Evolutionary conservation across 2,797 vertebrate genomes (phyloP).

Genomic region (Sebastes diploproa): DNA sequence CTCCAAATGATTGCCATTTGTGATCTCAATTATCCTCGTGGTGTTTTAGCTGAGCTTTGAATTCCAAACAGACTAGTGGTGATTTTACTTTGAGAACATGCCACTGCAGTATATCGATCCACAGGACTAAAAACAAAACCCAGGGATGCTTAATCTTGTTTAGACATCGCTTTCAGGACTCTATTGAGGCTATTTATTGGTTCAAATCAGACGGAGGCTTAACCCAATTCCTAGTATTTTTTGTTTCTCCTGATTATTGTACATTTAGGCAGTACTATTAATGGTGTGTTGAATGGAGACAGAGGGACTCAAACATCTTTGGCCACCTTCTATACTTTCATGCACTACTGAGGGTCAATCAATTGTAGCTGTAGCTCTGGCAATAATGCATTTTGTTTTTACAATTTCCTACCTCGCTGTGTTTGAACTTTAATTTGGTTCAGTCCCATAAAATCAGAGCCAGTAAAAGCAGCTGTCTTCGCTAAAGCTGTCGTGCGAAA

Average conservation of each 20-base stretch:
- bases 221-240: neutral
- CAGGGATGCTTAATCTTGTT: neutral
- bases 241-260: neutral
- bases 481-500: neutral
- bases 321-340: neutral
- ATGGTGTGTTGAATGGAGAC: neutral
- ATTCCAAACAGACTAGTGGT: neutral
- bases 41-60: constrained; percentile 6
- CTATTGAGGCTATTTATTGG: neutral
- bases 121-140: neutral
- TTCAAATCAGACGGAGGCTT: neutral
- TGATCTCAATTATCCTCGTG: constrained; percentile 17
- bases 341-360: neutral
- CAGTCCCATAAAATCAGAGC: neutral
- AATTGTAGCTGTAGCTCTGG: neutral
- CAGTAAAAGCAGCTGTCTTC: neutral
- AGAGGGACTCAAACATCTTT: neutral
- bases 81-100: constrained; percentile 5
- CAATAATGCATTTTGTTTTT: neutral
- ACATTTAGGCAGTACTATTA: neutral
- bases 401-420: neutral
- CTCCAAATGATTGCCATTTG: constrained; percentile 12
- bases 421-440: neutral
- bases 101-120: neutral
- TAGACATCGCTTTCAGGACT: neutral